Conservation (phyloP, 2,113 vertebrate species). For the Porphyrio hochstetteri region DNA sequence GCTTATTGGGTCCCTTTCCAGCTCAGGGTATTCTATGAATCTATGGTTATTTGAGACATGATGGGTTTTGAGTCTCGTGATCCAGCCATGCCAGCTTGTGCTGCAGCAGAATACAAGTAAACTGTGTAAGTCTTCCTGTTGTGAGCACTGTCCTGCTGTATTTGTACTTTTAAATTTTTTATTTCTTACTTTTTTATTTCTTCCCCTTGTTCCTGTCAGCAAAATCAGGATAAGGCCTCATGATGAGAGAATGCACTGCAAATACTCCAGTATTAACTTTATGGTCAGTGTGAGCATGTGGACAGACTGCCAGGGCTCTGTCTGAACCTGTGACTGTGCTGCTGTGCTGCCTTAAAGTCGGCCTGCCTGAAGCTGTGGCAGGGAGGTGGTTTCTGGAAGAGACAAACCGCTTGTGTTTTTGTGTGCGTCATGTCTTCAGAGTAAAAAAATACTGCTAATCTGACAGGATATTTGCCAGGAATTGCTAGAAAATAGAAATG, state of each 20-base stretch:
- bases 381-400: constrained; percentile 7
- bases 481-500: constrained; percentile 54
- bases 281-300: fast-evolving
- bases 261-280: neutral
- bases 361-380: neutral
- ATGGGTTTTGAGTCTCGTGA: neutral
- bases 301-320: neutral
- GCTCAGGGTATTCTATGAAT: too few relatives aligned
- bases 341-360: neutral
- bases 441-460: constrained; percentile 28
- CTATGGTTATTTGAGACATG: neutral
- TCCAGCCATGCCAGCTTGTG: neutral
- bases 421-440: neutral
- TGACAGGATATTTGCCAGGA: constrained; percentile 57
- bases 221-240: neutral
- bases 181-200: too few relatives aligned
- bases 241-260: neutral
- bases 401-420: neutral
- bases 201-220: neutral
- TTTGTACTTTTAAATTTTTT: neutral
- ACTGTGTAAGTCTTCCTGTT: neutral
- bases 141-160: neutral
- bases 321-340: neutral
- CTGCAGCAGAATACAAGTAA: neutral
- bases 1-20: too few relatives aligned